A percentile compares a stretch with the other conserved stretches of the same genome.
These are phyloP conservation scores for Orthosia incerta DNA, from an alignment of 2,888 invertebrate species.

Conservation along the genomic window DNA sequence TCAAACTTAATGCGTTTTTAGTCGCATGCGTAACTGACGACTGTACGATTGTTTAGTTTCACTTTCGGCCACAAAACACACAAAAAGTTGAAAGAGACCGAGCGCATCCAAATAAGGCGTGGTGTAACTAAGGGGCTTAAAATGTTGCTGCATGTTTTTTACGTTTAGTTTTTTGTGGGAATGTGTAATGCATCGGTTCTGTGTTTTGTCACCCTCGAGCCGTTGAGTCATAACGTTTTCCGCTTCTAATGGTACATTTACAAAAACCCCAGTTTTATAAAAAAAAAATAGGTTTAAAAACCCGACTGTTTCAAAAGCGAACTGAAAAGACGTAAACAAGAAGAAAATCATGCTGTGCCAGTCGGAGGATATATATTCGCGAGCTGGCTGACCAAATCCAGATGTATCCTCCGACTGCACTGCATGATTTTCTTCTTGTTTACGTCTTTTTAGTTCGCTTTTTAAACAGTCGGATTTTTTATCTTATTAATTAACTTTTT, in stretches of 20 bases:
- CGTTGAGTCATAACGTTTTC: background rate
- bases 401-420: too few relatives aligned
- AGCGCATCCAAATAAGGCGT: slow-evolving; percentile 63
- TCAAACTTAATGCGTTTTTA: slow-evolving; percentile 49
- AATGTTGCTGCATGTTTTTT: slow-evolving; percentile 58
- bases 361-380: too few relatives aligned
- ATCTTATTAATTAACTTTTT: too few relatives aligned
- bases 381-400: too few relatives aligned
- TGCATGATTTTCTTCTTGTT: too few relatives aligned
- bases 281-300: too few relatives aligned
- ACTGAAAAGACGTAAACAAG: too few relatives aligned
- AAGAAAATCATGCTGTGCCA: too few relatives aligned
- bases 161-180: background rate
- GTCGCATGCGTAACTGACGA: slow-evolving; percentile 63
- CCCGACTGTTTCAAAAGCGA: too few relatives aligned
- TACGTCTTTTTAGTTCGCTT: too few relatives aligned
- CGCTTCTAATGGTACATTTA: background rate
- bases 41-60: slow-evolving; percentile 72
- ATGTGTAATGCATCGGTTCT: slow-evolving; percentile 1
- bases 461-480: too few relatives aligned
- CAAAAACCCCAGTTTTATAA: too few relatives aligned
- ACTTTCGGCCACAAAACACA: slow-evolving; percentile 71
- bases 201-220: slow-evolving; percentile 1
- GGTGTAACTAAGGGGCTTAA: slow-evolving; percentile 64
- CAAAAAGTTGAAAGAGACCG: slow-evolving; percentile 60